Evolutionary conservation across 2,888 invertebrate species (phyloP).

Genomic region (Geophilus truncorum): DNA sequence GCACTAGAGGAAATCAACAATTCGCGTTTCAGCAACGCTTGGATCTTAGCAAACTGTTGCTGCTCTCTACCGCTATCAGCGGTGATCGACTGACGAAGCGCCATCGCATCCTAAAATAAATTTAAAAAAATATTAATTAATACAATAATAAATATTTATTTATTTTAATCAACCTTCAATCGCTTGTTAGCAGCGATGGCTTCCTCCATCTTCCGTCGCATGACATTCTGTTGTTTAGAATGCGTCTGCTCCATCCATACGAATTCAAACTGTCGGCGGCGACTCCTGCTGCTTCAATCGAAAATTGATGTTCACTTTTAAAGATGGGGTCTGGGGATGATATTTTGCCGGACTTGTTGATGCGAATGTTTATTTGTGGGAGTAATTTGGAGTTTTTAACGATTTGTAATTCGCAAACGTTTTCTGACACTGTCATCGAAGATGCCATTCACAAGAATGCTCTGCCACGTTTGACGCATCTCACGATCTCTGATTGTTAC

Average conservation of each 20-base stretch:
- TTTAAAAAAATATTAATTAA: conserved; percentile 11
- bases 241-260: conserved; percentile 70
- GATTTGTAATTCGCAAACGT: too few species aligned
- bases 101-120: conserved; percentile 57
- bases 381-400: too few species aligned
- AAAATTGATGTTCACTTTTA: too few species aligned
- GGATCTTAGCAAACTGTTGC: background rate
- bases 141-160: background rate
- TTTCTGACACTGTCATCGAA: too few species aligned
- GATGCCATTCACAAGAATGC: too few species aligned
- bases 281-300: conserved; percentile 74
- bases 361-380: too few species aligned
- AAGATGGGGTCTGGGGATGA: too few species aligned
- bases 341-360: too few species aligned
- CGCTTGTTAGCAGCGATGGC: conserved; percentile 77
- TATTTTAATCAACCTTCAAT: conserved; percentile 60
- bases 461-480: too few species aligned
- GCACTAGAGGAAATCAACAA: conserved; percentile 71
- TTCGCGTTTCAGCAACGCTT: conserved; percentile 66
- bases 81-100: conserved; percentile 57
- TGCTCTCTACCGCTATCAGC: conserved; percentile 27
- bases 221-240: conserved; percentile 72
- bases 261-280: conserved; percentile 74
- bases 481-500: too few species aligned
- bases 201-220: conserved; percentile 83